Evolutionary conservation across 2,797 vertebrate genomes (phyloP), one percentile per base, ranked within the genome.

Genomic region (Syncerus caffer): DNA sequence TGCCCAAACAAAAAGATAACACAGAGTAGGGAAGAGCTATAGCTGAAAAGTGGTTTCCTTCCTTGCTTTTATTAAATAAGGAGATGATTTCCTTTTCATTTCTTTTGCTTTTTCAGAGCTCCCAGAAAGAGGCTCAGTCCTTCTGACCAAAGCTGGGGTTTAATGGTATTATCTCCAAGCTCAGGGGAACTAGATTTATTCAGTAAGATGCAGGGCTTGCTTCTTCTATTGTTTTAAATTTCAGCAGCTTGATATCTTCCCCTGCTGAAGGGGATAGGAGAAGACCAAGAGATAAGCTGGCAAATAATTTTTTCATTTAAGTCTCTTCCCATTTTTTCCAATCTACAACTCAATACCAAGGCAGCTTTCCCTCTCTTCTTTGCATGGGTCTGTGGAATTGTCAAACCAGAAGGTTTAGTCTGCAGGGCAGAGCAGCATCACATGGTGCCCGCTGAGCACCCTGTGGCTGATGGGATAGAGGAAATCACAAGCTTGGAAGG

Each of bases 1-100:
- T 98, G 97, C 94, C 93, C 96, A 95, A 95, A 97, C 76, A 88
- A 96, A 97, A 89, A 82, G 85, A 94, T 74, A 95, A 87, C 86
- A 55, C 58, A 91, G 97, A 45, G 84, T 60, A 96, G 89, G 82
- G 31, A 25, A 21, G 85, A 82, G 60, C 60, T 86, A 64, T 51
- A 55, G 29, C 23, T 89, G 51, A 78, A 80, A 96, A 91, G 86
- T 87, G 57, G 25, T 93, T 92, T 62, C n/a, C n/a, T 13, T 97
- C 50, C n/a, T 71, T 87, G 29, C 89, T 94, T 96, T 74, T 93
- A 67, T 90, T 42, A 74, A 79, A 42, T 74, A 57, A 89, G 47
- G n/a, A 92, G 45, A 50, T 27, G 11, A 15, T 47, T 92, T 80
- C 4, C 51, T 82, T 91, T 93, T 42, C 34, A 27, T n/a, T 31